A percentile compares a stretch with the other conserved stretches of the same genome.
phyloP scores from a whole-genome alignment of 2,797 vertebrate species.

The Lophius americanus region DNA sequence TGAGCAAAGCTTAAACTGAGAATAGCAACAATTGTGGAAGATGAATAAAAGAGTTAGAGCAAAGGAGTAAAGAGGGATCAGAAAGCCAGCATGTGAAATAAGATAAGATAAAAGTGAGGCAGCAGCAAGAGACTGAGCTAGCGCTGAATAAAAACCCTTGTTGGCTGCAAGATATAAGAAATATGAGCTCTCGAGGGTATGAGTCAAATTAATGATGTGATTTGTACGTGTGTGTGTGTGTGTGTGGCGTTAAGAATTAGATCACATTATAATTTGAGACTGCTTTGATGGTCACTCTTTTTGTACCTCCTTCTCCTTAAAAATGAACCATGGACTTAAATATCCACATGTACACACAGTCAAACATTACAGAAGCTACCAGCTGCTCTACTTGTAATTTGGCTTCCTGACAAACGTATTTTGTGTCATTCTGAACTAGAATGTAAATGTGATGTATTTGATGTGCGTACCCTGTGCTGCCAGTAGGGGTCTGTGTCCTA shows the following conservation, averaged over 20 bases:
- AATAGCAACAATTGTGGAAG: constrained; percentile 63
- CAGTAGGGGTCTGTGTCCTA: constrained; percentile 71
- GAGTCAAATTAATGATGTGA: background rate
- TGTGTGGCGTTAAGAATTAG: constrained; percentile 8
- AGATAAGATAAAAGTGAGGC: constrained; percentile 49
- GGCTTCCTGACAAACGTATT: constrained; percentile 1
- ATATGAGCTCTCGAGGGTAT: too few relatives aligned
- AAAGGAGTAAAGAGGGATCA: constrained; percentile 23
- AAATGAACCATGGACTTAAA: background rate
- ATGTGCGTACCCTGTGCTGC: constrained; percentile 25
- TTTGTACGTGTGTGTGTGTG: constrained; percentile 25
- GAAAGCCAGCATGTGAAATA: constrained; percentile 30
- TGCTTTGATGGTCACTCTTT: constrained; percentile 5
- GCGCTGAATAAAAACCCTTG: constrained; percentile 21
- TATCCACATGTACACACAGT: background rate
- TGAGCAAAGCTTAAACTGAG: constrained; percentile 56
- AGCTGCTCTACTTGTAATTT: constrained; percentile 9
- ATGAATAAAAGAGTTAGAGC: constrained; percentile 33
- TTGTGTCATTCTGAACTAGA: constrained; percentile 3
- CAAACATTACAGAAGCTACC: constrained; percentile 10
- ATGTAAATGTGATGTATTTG: background rate
- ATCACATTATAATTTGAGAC: constrained; percentile 20
- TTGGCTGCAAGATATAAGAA: constrained; percentile 42
- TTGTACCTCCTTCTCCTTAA: constrained; percentile 15
- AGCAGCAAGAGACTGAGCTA: constrained; percentile 19